These are phyloP conservation scores for Drosophila percnosoma DNA, from an alignment of 2,888 invertebrate genomes.

Conservation along the genomic window DNA sequence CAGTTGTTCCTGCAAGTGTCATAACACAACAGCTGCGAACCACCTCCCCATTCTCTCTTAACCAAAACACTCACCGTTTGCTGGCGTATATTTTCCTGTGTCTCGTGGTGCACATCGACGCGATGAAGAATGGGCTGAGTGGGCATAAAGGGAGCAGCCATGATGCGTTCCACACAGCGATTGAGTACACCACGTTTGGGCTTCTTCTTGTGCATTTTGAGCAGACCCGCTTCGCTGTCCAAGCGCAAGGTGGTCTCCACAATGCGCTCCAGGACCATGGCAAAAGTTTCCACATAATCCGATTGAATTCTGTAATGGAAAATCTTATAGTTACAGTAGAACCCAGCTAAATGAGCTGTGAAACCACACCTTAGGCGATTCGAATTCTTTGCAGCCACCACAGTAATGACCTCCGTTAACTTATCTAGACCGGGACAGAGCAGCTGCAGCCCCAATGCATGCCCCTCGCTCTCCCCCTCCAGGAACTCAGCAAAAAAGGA, in stretches of 20 bases:
- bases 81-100: slow-evolving; percentile 82
- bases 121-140: slow-evolving; percentile 78
- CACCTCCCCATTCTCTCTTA: background rate
- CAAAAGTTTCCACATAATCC: slow-evolving; percentile 82
- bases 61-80: slow-evolving; percentile 73
- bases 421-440: slow-evolving; percentile 76
- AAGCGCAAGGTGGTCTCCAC: slow-evolving; percentile 61
- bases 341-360: background rate
- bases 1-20: slow-evolving; percentile 69
- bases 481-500: slow-evolving; percentile 82
- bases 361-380: slow-evolving; percentile 81
- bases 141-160: slow-evolving; percentile 79
- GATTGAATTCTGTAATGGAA: slow-evolving; percentile 80
- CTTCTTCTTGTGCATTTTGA: slow-evolving; percentile 63
- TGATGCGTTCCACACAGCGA: slow-evolving; percentile 67
- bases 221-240: slow-evolving; percentile 40
- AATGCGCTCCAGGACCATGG: slow-evolving; percentile 82
- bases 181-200: slow-evolving; percentile 67
- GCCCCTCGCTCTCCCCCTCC: slow-evolving; percentile 73
- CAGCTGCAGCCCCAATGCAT: slow-evolving; percentile 81
- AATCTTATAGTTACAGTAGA: background rate
- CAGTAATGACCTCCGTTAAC: slow-evolving; percentile 79
- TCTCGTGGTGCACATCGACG: slow-evolving; percentile 82
- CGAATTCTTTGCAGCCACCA: slow-evolving; percentile 84
- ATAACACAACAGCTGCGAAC: slow-evolving; percentile 31